Evolutionary conservation across 92 coral and sea anemone species (phyloP).

Genomic region (Phenganax stokvisi): DNA sequence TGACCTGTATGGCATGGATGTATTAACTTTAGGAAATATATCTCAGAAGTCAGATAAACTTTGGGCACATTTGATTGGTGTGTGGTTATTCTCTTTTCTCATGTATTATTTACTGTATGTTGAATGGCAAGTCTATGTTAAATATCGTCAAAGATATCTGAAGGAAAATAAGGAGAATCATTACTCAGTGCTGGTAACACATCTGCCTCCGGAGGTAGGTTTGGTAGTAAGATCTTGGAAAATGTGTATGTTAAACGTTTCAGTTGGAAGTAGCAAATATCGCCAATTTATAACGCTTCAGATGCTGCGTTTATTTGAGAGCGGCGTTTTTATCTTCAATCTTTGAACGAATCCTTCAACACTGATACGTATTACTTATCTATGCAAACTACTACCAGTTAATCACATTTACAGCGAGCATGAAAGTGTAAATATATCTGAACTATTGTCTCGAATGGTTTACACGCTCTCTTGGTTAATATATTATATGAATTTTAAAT

Average conservation of each 20-base stretch:
- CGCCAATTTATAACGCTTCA: too few species aligned
- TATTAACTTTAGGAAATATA: conserved; percentile 67
- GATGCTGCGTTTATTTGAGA: too few species aligned
- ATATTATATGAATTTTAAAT: too few species aligned
- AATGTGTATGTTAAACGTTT: neutral
- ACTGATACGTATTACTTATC: too few species aligned
- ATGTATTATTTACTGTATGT: conserved; percentile 73
- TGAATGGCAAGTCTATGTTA: conserved; percentile 74
- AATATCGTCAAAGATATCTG: conserved; percentile 74
- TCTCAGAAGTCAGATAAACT: conserved; percentile 48
- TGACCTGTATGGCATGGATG: conserved; percentile 52
- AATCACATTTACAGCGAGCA: too few species aligned
- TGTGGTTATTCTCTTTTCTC: conserved; percentile 67
- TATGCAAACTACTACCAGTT: too few species aligned
- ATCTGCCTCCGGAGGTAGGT: conserved; percentile 74
- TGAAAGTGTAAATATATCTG: too few species aligned
- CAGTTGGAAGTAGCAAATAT: too few species aligned
- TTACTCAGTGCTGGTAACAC: conserved; percentile 73
- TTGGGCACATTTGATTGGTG: conserved; percentile 93
- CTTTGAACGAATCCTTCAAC: too few species aligned
- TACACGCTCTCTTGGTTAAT: too few species aligned
- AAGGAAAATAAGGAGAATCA: conserved; percentile 64
- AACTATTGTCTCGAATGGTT: too few species aligned
- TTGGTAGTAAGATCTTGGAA: neutral
- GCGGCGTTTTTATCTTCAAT: too few species aligned